Percentiles rank a stretch among this genome's conserved stretches.
Conservation (phyloP, 2,113 vertebrate genomes). For the Poeciliopsis retropinna region DNA sequence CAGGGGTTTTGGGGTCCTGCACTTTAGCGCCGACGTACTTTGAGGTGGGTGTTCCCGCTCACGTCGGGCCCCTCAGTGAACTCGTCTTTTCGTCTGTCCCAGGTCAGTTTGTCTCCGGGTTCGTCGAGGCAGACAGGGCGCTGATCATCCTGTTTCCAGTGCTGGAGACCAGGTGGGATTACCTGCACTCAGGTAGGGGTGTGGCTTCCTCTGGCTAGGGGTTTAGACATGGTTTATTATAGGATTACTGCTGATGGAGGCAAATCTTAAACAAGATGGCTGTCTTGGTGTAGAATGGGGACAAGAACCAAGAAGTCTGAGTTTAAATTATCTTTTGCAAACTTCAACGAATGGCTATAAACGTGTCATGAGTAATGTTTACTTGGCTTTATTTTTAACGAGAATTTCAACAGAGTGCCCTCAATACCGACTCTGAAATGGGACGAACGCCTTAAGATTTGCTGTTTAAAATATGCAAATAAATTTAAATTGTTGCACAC, state of each 20-base stretch:
- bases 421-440: neutral
- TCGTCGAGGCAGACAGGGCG: slow-evolving; percentile 34
- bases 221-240: slow-evolving; percentile 1
- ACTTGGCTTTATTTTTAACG: neutral
- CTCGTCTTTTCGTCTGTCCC: slow-evolving; percentile 40
- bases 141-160: slow-evolving; percentile 46
- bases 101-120: slow-evolving; percentile 57
- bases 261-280: slow-evolving; percentile 19
- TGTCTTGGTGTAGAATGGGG: neutral
- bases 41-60: slow-evolving; percentile 77
- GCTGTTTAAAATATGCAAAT: neutral
- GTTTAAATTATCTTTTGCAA: neutral
- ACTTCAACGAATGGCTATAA: neutral
- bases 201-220: slow-evolving; percentile 37
- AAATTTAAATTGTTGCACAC: too few relatives aligned
- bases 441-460: neutral
- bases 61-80: slow-evolving; percentile 25
- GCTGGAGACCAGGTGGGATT: slow-evolving; percentile 67
- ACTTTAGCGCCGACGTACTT: slow-evolving; percentile 53
- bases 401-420: neutral
- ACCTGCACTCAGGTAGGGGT: slow-evolving; percentile 79
- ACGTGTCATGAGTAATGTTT: neutral
- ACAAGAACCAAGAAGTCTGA: neutral
- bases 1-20: slow-evolving; percentile 35
- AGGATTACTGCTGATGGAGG: neutral